Base-by-base conservation (phyloP, 53 echinoderm and acorn worm genomes). In the Holothuria leucospilota region DNA sequence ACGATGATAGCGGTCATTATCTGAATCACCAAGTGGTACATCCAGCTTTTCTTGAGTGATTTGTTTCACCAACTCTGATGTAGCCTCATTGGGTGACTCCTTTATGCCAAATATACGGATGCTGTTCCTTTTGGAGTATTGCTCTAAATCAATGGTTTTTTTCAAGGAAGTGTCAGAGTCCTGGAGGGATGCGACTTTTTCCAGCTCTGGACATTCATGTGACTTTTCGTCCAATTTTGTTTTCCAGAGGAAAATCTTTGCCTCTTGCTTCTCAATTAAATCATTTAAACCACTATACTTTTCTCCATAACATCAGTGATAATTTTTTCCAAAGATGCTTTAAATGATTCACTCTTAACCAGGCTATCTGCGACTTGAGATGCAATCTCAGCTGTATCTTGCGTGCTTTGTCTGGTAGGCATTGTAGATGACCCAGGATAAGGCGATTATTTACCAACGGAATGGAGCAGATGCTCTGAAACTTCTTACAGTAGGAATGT, bases 361-460 rank as follows among this genome's bases (percentile, higher is more conserved):
- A 70, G 11, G 39, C 70, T 70, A 30, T 38, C 28, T 14, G 70
- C 39, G 12, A 40, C 15, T 29, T 13, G 70, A 16, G 70, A 34
- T 70, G 70, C 70, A 29, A 70, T 70, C 70, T 70, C 70, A 34
- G 70, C 70, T 70, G 29, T 70, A 29, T 65, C 29, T 29, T 70
- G 70, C 70, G 28, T 70, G 70, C 70, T 70, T 70, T 70, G 70
- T 34, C 70, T 70, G 70, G 39, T 70, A 38, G 70, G 29, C 70
- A 70, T 70, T 70, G 39, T 70, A 30, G 28, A 30, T 29, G 11
- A 70, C 34, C 34, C 34, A 34, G 34, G 16, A 28, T 70, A 70
- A 27, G 70, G 34, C 70, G 34, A 38, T 70, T 69, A 12, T 49
- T 13, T 15, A 30, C 70, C 38, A 70, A 30, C 28, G 16, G 34